Evolutionary conservation across 2,797 vertebrate species (phyloP), one percentile per base, ranked within the genome.

Genomic region (Sorex maritimensis): DNA sequence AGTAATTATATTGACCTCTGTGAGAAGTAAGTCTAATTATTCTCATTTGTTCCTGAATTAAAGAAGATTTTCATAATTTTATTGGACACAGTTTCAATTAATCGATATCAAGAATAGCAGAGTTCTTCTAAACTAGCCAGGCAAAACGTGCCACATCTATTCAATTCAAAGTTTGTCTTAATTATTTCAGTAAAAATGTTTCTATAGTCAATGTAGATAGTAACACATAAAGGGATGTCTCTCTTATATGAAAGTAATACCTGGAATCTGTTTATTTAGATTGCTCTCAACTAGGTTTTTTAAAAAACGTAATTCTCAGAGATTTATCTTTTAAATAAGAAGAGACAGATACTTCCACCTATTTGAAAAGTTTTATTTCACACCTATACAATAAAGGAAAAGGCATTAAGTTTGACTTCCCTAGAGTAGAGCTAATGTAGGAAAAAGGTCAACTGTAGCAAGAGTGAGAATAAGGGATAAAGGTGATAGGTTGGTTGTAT

Each of bases 251-350:
- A 5, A 49, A 81, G 52, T 67, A 44, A 44, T 58, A 88, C 19
- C 82, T 74, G 11, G 38, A 90, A 75, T 86, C 38, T 34, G 41
- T 82, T 55, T 79, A 44, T 41, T 75, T 17, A 55, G 52, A 2
- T 26, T 78, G 0, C 46, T 86, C 17, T 55, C 52, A 55, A 55
- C 72, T 81, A 8, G 34, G 15, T 52, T 17, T 49, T 21, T 63
- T 86, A 58, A 10, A 19, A 58, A 10, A 19, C 34, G 5, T 78
- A 6, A 89, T 84, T 91, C 28, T 24, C 68, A 6, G 46, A 28
- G 15, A 12, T 63, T 73, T 14, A 74, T 71, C 28, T 86, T 79
- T 86, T 83, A 86, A 90, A 10, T 58, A 90, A 38, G 30, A 95
- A 86, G 13, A 30, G 13, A n/a, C 24, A 87, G 61, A 63, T 44